These are phyloP conservation scores for Scrobipalpa atriplicella DNA, from an alignment of 2,888 invertebrate species.

Conservation along the genomic window DNA sequence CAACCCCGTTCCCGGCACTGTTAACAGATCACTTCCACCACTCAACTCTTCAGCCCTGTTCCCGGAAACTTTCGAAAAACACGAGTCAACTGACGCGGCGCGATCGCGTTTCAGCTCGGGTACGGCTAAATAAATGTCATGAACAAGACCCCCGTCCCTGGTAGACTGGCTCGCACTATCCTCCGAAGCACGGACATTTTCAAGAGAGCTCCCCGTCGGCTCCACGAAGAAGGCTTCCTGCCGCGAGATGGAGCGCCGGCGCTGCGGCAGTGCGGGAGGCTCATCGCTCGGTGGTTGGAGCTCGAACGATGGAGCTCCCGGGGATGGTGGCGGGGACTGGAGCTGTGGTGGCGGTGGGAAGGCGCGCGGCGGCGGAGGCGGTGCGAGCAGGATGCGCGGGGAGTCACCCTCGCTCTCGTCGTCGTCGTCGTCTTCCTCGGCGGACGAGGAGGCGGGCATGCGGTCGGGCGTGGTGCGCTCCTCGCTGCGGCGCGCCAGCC, in stretches of 20 bases:
- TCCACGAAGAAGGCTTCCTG: conserved; percentile 93
- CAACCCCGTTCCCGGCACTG: conserved; percentile 88
- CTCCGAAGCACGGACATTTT: conserved; percentile 85
- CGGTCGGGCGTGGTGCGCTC: conserved; percentile 69
- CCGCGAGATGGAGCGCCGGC: conserved; percentile 89
- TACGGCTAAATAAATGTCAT: conserved; percentile 90
- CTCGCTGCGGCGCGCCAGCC: conserved; percentile 81
- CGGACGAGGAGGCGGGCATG: conserved; percentile 64
- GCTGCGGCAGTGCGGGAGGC: conserved; percentile 70
- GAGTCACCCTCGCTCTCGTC: conserved; percentile 76
- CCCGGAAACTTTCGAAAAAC: conserved; percentile 90
- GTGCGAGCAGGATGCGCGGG: conserved; percentile 86
- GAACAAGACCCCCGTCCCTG: conserved; percentile 76
- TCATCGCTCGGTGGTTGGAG: conserved; percentile 79
- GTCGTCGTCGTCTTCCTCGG: conserved; percentile 76
- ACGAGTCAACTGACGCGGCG: conserved; percentile 94
- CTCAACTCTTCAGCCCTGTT: conserved; percentile 88
- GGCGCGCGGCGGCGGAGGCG: conserved; percentile 74
- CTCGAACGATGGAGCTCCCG: conserved; percentile 82
- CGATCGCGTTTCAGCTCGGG: conserved; percentile 93
- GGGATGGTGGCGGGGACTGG: conserved; percentile 80
- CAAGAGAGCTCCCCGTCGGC: conserved; percentile 87
- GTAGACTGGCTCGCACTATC: conserved; percentile 60
- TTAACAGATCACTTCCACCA: conserved; percentile 83
- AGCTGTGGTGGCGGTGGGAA: conserved; percentile 57